Conservation (phyloP, 2,113 vertebrate species). For the Etheostoma cragini region DNA sequence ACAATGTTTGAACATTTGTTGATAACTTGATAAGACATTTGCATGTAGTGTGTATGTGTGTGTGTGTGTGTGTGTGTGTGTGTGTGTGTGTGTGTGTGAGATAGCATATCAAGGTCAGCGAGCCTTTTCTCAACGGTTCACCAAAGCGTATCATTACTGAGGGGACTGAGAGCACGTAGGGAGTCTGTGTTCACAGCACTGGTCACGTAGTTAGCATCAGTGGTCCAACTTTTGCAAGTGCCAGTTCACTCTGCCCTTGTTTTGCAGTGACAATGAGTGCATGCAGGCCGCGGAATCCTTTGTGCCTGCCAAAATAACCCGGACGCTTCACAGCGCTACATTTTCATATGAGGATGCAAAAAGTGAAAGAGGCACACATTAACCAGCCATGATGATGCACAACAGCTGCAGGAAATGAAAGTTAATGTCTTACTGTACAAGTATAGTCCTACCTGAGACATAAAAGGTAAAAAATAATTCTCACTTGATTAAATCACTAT, state of each 20-base stretch:
- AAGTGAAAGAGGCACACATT: background rate
- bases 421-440: background rate
- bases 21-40: slow-evolving; percentile 31
- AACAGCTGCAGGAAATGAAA: slow-evolving; percentile 24
- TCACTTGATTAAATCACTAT: background rate
- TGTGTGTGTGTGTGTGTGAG: slow-evolving; percentile 6
- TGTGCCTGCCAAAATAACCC: slow-evolving; percentile 37
- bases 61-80: slow-evolving; percentile 12
- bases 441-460: background rate
- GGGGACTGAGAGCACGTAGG: slow-evolving; percentile 72
- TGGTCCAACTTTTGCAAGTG: slow-evolving; percentile 65
- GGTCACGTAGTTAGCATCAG: slow-evolving; percentile 75
- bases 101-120: slow-evolving; percentile 50
- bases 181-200: slow-evolving; percentile 55
- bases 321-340: background rate
- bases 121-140: slow-evolving; percentile 69
- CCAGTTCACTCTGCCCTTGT: slow-evolving; percentile 59
- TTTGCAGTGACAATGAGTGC: slow-evolving; percentile 48
- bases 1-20: background rate
- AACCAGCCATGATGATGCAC: slow-evolving; percentile 36
- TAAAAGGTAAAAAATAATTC: background rate
- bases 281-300: slow-evolving; percentile 8
- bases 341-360: slow-evolving; percentile 52
- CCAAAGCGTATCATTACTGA: slow-evolving; percentile 64
- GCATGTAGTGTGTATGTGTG: slow-evolving; percentile 10